Evolutionary conservation across 2,113 vertebrate genomes (phyloP).

Genomic region (Mormyrus lacerda): DNA sequence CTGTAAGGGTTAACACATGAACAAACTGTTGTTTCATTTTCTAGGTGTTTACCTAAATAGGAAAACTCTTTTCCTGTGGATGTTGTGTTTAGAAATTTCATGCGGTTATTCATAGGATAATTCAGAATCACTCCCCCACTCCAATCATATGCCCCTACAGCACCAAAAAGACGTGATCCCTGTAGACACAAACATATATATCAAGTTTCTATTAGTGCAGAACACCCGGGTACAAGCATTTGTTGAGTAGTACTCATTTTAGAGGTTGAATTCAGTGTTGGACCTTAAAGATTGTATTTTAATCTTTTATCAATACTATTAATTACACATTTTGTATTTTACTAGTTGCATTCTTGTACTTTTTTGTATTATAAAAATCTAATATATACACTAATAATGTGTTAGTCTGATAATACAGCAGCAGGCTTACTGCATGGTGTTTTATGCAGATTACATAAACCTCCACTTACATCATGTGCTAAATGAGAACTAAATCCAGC

Average conservation of each 20-base stretch:
- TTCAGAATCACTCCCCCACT: slow-evolving; percentile 60
- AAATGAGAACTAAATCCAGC: slow-evolving; percentile 62
- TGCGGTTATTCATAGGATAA: not conserved
- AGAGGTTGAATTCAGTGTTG: not conserved
- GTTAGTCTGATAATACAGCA: not conserved
- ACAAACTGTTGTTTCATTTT: not conserved
- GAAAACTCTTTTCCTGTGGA: slow-evolving; percentile 34
- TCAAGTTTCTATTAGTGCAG: not conserved
- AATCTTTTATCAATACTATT: not conserved
- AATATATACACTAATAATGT: not conserved
- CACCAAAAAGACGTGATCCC: slow-evolving; percentile 56
- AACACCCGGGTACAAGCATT: not conserved
- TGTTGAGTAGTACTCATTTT: not conserved
- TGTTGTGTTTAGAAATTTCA: slow-evolving; percentile 51
- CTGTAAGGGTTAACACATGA: not conserved
- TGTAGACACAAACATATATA: slow-evolving; percentile 29
- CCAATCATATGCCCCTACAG: slow-evolving; percentile 69
- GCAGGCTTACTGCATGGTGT: not conserved
- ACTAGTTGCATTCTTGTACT: not conserved
- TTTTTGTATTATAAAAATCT: not conserved
- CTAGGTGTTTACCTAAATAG: slow-evolving; percentile 41
- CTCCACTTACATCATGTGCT: slow-evolving; percentile 46
- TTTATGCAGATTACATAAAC: not conserved
- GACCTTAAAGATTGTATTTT: not conserved
- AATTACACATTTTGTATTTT: not conserved